Evolutionary conservation across 1,140 invertebrate species (phyloP), one percentile per base, ranked within the genome.

Genomic region (Nautilus pompilius): DNA sequence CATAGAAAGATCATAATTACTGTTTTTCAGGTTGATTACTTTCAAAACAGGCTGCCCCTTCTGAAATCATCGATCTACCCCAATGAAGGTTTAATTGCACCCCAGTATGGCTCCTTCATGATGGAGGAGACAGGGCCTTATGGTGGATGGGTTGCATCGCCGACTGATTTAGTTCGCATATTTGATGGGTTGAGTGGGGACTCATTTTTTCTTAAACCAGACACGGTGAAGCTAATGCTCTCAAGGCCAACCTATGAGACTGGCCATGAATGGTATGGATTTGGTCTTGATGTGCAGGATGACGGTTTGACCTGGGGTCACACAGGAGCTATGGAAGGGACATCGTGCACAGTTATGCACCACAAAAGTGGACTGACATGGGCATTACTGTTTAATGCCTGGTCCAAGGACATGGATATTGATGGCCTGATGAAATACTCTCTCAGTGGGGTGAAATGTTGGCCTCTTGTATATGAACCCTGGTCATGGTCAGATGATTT

Each of bases 321-420:
- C 59, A 79, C 77, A 15, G 79, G 79, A 0, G 70, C 69, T 17
- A 77, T 81, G 73, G 79, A 81, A 28, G 79, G 79, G 0, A 75
- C 76, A 13, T 73, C 75, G 15, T 64, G 69, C 8, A 76, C 72
- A 20, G 54, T 76, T 20, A 62, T 67, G 24, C 69, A 70, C 53
- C 63, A 77, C 34, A 65, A 68, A 28, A 66, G 61, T 62, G 78
- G 76, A 13, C 49, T 74, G 8, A 71, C 69, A 8, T 81, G 79
- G 79, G 70, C 69, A 15, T 63, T 77, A 5, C 59, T 80, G 8
- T 63, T 77, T 22, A 81, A 81, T 57, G 62, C 74, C 33, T 77
- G 77, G 71, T 57, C 77, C 5, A 65, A 69, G 22, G 77, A 78
- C 41, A 73, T 66, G 53, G 79, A 81, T 60, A 57, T 81, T n/a